Evolutionary conservation across 2,888 invertebrate genomes (phyloP).

Genomic region (Tipula unca): DNA sequence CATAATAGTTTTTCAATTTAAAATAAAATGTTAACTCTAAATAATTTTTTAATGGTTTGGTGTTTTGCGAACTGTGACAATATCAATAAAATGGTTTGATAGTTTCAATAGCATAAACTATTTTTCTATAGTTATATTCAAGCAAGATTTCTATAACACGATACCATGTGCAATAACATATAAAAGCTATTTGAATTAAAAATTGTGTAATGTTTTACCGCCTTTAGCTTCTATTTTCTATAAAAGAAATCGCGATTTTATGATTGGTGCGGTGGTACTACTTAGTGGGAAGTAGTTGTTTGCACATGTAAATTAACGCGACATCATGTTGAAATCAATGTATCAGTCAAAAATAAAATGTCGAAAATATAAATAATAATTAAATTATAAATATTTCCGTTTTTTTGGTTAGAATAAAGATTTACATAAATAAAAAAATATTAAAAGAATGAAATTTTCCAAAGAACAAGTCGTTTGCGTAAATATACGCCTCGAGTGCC

Average conservation of each 20-base stretch:
- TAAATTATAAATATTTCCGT: not conserved
- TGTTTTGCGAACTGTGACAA: not conserved
- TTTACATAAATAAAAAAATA: not conserved
- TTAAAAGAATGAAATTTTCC: not conserved
- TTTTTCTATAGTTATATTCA: not conserved
- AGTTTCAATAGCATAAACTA: not conserved
- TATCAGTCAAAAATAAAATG: not conserved
- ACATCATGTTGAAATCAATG: not conserved
- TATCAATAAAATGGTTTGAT: not conserved
- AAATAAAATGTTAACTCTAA: not conserved
- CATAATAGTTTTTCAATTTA: not conserved
- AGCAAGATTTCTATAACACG: not conserved
- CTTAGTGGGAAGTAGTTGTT: not conserved
- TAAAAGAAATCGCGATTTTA: not conserved
- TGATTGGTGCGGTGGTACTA: not conserved
- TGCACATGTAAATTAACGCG: not conserved
- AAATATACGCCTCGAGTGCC: conserved; percentile 8
- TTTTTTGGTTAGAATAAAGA: not conserved
- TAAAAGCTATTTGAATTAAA: not conserved
- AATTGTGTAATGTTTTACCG: not conserved
- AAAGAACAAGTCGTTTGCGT: not conserved
- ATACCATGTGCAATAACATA: not conserved
- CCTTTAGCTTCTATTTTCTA: not conserved
- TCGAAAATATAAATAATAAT: not conserved
- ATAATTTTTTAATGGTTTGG: not conserved